These are phyloP conservation scores for Pristionchus exspectatus DNA, from an alignment of 2,888 invertebrate genomes.

Conservation along the genomic window DNA sequence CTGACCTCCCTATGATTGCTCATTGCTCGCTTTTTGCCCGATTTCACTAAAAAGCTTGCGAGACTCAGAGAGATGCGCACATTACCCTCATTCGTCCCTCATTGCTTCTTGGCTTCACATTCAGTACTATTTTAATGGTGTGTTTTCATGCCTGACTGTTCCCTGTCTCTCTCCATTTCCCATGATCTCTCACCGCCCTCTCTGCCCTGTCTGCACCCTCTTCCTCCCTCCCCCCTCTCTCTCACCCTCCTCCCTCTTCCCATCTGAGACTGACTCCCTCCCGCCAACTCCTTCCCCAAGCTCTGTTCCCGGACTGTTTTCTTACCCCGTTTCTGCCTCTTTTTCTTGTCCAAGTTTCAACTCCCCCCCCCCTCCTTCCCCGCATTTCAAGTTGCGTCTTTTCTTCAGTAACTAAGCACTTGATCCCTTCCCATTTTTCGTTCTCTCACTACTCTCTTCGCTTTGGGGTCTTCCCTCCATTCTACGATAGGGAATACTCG, in stretches of 20 bases:
- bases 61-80: background rate
- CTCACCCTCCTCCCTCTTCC: background rate
- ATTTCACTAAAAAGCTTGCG: background rate
- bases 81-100: slow-evolving; percentile 10
- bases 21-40: background rate
- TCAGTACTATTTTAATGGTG: slow-evolving; percentile 16
- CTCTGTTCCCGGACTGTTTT: background rate
- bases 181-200: background rate
- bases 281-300: background rate
- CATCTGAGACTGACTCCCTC: background rate
- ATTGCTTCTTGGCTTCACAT: background rate
- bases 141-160: background rate
- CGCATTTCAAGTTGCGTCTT: background rate
- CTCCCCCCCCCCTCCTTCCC: background rate
- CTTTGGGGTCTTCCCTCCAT: background rate
- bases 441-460: background rate
- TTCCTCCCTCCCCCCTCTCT: background rate
- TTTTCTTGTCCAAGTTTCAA: background rate
- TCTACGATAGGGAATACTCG: no score
- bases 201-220: background rate
- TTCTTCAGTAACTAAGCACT: slow-evolving; percentile 24
- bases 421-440: background rate
- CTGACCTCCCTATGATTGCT: background rate
- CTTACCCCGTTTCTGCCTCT: background rate
- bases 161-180: slow-evolving; percentile 25